phyloP scores from a whole-genome alignment of 1,140 invertebrate species.

The Plodia interpunctella region DNA sequence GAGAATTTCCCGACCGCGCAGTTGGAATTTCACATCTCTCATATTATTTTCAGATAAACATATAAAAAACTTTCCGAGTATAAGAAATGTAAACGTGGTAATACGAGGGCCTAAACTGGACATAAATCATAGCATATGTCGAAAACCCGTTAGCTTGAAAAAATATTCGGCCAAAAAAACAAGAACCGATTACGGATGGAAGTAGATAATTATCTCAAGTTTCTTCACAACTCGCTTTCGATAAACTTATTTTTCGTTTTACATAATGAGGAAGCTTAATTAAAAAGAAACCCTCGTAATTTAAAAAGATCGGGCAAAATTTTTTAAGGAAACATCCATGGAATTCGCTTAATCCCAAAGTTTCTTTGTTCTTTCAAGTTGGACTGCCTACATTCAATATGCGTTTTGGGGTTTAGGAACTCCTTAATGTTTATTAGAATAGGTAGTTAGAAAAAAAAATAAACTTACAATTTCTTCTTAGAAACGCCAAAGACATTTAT shows the following conservation, averaged over 20 bases:
- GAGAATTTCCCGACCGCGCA: no score
- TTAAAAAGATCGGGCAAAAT: constrained; percentile 9
- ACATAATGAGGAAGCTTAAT: constrained; percentile 17
- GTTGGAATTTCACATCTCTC: no score
- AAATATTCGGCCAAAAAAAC: background rate
- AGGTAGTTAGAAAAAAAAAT: no score
- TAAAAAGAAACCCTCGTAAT: constrained; percentile 11
- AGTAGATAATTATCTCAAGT: constrained; percentile 4
- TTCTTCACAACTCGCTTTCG: background rate
- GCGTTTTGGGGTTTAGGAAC: background rate
- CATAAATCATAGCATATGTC: no score
- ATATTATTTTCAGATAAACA: no score
- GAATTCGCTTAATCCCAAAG: constrained; percentile 9
- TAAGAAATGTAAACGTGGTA: no score
- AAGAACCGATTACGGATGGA: background rate
- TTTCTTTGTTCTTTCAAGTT: background rate
- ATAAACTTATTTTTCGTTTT: constrained; percentile 12
- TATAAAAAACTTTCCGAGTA: no score
- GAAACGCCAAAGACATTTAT: no score
- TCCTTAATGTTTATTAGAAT: no score
- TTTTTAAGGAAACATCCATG: constrained; percentile 10
- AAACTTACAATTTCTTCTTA: no score
- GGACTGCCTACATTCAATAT: background rate
- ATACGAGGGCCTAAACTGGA: no score
- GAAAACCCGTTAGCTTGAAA: no score